phyloP scores from a whole-genome alignment of 2,888 invertebrate genomes.

The Acleris emargana region DNA sequence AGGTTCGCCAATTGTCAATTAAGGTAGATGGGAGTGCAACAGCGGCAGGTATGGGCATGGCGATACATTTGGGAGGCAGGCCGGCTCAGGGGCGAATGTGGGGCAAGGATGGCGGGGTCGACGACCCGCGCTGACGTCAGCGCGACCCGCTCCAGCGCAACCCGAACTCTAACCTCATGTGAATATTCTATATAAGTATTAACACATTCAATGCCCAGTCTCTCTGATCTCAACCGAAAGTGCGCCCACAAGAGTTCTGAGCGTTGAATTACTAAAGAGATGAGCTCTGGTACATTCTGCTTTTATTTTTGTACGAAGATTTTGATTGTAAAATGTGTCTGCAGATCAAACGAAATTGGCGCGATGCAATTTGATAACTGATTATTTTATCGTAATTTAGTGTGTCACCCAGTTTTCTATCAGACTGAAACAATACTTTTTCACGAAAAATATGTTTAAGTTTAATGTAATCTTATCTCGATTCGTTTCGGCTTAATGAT shows the following conservation, averaged over 20 bases:
- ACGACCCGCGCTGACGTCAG: conserved; percentile 78
- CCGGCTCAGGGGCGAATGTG: conserved; percentile 58
- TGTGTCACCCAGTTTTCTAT: conserved; percentile 10
- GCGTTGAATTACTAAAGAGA: too few relatives aligned
- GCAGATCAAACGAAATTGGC: not conserved
- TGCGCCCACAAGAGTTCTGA: too few relatives aligned
- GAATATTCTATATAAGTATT: conserved; percentile 26
- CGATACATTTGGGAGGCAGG: conserved; percentile 35
- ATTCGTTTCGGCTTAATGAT: too few relatives aligned
- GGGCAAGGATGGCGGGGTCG: conserved; percentile 61
- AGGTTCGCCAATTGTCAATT: not conserved
- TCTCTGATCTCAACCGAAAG: too few relatives aligned
- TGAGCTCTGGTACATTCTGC: too few relatives aligned
- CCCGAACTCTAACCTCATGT: conserved; percentile 69
- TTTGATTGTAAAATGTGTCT: conserved; percentile 4
- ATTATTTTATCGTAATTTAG: conserved; percentile 8
- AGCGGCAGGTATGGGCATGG: not conserved
- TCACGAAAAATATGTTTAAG: too few relatives aligned
- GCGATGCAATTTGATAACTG: conserved; percentile 4
- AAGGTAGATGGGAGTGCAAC: not conserved
- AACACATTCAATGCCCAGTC: too few relatives aligned
- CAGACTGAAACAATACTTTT: not conserved
- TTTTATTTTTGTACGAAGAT: not conserved
- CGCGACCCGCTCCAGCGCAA: conserved; percentile 80
- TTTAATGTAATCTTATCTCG: too few relatives aligned